Evolutionary conservation across 2,888 invertebrate species (phyloP).

Genomic region (Nasonia oneida): DNA sequence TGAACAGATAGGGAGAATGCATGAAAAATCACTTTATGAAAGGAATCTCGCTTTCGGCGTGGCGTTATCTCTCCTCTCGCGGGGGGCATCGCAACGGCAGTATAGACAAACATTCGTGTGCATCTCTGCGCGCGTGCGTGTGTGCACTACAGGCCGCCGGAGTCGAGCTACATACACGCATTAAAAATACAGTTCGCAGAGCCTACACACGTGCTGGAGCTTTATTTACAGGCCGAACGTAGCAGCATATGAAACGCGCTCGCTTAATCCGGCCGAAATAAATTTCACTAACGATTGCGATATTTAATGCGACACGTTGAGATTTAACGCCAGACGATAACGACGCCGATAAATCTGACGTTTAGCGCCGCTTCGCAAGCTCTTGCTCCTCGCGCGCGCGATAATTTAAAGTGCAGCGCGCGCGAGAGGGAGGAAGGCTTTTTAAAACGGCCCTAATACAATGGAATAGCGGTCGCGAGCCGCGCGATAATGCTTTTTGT

Average conservation of each 20-base stretch:
- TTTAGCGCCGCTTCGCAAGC: constrained; percentile 46
- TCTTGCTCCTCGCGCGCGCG: not conserved
- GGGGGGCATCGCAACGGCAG: too few species aligned
- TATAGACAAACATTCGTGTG: not conserved
- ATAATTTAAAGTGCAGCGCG: constrained; percentile 32
- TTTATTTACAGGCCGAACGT: not conserved
- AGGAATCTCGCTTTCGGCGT: too few species aligned
- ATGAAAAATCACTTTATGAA: too few species aligned
- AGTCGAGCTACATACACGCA: not conserved
- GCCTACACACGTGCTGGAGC: too few species aligned
- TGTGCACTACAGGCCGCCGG: not conserved
- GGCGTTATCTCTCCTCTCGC: too few species aligned
- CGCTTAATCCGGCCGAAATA: constrained; percentile 59
- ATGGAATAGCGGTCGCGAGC: not conserved
- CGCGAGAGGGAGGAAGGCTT: not conserved
- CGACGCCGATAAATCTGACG: constrained; percentile 62
- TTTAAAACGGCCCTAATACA: not conserved
- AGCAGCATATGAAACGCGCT: not conserved
- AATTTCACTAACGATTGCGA: constrained; percentile 63
- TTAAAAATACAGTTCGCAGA: not conserved
- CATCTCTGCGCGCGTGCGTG: too few species aligned
- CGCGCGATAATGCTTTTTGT: constrained; percentile 30
- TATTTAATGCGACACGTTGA: constrained; percentile 64
- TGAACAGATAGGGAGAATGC: too few species aligned
- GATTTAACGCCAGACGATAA: constrained; percentile 62